These are phyloP conservation scores for Agrochola circellaris DNA, from an alignment of 2,888 invertebrate species.

Conservation along the genomic window DNA sequence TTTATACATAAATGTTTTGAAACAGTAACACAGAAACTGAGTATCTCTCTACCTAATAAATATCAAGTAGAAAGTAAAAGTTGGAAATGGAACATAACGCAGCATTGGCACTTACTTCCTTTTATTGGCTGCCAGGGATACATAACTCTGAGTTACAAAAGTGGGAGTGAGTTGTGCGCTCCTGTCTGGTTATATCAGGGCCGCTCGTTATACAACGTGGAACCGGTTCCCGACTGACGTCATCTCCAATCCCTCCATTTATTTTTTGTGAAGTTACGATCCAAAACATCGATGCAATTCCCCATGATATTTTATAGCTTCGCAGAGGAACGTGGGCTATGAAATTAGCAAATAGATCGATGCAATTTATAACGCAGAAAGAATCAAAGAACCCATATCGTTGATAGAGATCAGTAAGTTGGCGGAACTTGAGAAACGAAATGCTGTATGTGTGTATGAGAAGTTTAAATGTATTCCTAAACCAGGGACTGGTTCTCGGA, in stretches of 20 bases:
- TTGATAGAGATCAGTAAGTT: slow-evolving; percentile 38
- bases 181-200: slow-evolving; percentile 65
- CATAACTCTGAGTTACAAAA: slow-evolving; percentile 63
- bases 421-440: slow-evolving; percentile 50
- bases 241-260: slow-evolving; percentile 61
- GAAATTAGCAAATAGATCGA: slow-evolving; percentile 58
- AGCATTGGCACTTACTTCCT: slow-evolving; percentile 55
- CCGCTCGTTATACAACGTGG: slow-evolving; percentile 64
- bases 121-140: slow-evolving; percentile 51
- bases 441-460: slow-evolving; percentile 46
- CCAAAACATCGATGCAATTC: slow-evolving; percentile 63
- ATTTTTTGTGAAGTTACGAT: slow-evolving; percentile 64
- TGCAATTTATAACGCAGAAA: slow-evolving; percentile 51
- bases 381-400: slow-evolving; percentile 39
- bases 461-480: slow-evolving; percentile 63
- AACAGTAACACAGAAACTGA: slow-evolving; percentile 12
- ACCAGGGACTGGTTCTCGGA: slow-evolving; percentile 62
- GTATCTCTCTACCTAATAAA: slow-evolving; percentile 32
- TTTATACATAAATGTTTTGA: neutral
- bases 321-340: slow-evolving; percentile 44
- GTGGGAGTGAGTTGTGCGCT: slow-evolving; percentile 67
- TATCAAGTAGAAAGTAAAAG: slow-evolving; percentile 59
- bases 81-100: slow-evolving; percentile 49
- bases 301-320: slow-evolving; percentile 47
- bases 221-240: slow-evolving; percentile 67